Percentiles rank a stretch among this genome's conserved stretches.
These are phyloP conservation scores for Turnix velox DNA, from an alignment of 2,113 vertebrate genomes.

Conservation along the genomic window DNA sequence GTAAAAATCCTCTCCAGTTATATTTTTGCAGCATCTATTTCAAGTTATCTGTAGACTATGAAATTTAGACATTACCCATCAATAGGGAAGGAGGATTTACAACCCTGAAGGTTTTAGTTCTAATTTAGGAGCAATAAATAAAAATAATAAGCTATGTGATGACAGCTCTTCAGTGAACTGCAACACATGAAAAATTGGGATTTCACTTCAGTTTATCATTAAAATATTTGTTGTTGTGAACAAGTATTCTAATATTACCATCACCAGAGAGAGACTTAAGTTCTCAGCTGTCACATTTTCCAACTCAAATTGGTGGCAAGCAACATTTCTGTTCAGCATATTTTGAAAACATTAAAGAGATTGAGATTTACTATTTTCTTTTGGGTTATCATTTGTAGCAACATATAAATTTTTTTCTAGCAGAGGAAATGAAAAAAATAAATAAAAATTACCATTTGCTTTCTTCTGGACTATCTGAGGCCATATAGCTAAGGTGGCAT, in stretches of 20 bases:
- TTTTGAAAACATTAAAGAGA: neutral
- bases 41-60: neutral
- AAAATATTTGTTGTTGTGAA: neutral
- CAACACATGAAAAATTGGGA: neutral
- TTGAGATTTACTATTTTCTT: neutral
- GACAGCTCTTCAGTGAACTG: neutral
- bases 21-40: neutral
- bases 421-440: neutral
- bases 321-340: neutral
- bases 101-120: neutral
- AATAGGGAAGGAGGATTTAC: neutral
- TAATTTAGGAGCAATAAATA: neutral
- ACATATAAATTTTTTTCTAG: neutral
- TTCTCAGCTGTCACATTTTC: neutral
- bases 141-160: neutral
- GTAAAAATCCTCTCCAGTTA: neutral
- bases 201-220: neutral
- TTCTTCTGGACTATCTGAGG: constrained; percentile 94
- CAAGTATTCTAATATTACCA: neutral
- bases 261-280: neutral
- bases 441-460: constrained; percentile 85
- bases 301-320: neutral
- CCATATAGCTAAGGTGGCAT: constrained; percentile 87
- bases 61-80: neutral
- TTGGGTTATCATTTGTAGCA: neutral